Conservation (phyloP, 2,113 vertebrate species). For the Nerophis lumbriciformis region DNA sequence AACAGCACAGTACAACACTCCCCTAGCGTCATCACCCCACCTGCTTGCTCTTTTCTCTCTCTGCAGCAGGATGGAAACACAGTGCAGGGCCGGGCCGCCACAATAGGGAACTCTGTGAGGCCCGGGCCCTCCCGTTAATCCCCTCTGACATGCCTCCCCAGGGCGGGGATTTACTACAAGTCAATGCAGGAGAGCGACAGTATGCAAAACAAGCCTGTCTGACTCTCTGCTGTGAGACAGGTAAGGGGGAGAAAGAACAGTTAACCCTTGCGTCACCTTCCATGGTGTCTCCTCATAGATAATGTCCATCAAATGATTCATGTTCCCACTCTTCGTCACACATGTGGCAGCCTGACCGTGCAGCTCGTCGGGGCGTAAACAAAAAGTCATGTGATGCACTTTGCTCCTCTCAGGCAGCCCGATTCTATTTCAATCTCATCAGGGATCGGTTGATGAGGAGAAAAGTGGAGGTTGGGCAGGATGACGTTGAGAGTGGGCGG, state of each 20-base stretch:
- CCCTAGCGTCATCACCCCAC: constrained; percentile 54
- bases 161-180: constrained; percentile 77
- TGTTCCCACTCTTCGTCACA: constrained; percentile 3
- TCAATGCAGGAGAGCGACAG: constrained; percentile 70
- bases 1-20: constrained; percentile 64
- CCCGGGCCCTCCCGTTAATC: constrained; percentile 69
- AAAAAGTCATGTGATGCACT: constrained; percentile 46
- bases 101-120: constrained; percentile 74
- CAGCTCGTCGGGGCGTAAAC: constrained; percentile 24
- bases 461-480: constrained; percentile 27
- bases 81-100: constrained; percentile 62
- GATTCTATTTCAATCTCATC: constrained; percentile 55
- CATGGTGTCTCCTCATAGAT: constrained; percentile 37
- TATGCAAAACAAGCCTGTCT: constrained; percentile 70
- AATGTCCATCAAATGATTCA: constrained; percentile 38
- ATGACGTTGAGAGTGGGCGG: constrained; percentile 39
- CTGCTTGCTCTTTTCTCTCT: constrained; percentile 64
- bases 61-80: constrained; percentile 62
- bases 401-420: constrained; percentile 25
- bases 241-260: neutral
- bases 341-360: neutral
- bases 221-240: constrained; percentile 53
- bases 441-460: constrained; percentile 41
- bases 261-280: constrained; percentile 60
- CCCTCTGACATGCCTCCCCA: constrained; percentile 73